Evolutionary conservation across 2,888 invertebrate genomes (phyloP), one percentile per base, ranked within the genome.

Genomic region (Leptothorax acervorum): DNA sequence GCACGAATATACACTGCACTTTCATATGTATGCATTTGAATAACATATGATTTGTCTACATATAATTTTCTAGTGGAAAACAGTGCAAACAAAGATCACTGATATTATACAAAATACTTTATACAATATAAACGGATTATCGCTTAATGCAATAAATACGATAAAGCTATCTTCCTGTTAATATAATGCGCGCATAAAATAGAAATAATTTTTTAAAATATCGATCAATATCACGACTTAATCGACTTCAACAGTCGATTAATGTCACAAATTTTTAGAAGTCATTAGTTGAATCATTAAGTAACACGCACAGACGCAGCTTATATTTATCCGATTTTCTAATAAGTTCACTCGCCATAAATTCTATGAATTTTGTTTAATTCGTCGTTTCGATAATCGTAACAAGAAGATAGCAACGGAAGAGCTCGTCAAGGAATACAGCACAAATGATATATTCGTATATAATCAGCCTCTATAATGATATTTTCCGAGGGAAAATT

Each of bases 21-120:
- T 91, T 92, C 91, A 85, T 89, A 92, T 89, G 89, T 89, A 90
- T 90, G 92, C 91, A 88, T 87, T 87, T 83, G 70, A 85, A 86
- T 53, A 78, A 90, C 65, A 45, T 39, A 60, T 71, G 42, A 55
- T 51, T 60, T 48, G 23, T 39, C 60, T 81, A 79, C n/a, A 51
- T 23, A 39, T 79, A 48, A 79, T 68, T 12, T 65, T 48, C 23
- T 70, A 53, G 9, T 71, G 53, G 57, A 83, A 79, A 82, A 78
- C 85, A 82, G 65, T 74, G 55, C 66, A 78, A 82, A 75, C 66
- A 73, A 81, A 84, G 76, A 74, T 74, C 68, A 88, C 68, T 68
- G 84, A 84, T 83, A 66, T 86, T 73, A 84, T 88, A 88, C 86
- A 86, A 71, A 88, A 3, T 85, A 66, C 76, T 82, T 84, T 82